Evolutionary conservation across 2,888 invertebrate genomes (phyloP).

Genomic region (Ormyrus nitidulus): DNA sequence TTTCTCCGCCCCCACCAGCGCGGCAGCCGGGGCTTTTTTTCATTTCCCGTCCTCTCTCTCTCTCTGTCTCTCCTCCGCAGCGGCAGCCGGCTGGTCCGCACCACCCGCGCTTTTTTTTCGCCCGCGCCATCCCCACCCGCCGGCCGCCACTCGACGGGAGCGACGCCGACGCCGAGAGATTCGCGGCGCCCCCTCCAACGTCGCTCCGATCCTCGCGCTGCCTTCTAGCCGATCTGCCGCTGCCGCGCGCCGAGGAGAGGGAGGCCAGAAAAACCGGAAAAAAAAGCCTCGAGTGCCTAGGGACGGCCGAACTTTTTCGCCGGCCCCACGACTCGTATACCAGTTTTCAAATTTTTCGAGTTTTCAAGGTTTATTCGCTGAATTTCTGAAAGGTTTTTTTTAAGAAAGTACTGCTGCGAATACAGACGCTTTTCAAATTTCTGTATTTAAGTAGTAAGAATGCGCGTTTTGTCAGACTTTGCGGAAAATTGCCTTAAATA

Average conservation of each 20-base stretch:
- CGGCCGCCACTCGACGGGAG: too few species aligned
- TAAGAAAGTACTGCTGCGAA: too few species aligned
- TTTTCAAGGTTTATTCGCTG: too few species aligned
- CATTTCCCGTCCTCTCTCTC: neutral
- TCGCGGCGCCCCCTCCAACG: slow-evolving; percentile 27
- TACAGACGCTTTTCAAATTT: too few species aligned
- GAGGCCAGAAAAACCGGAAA: slow-evolving; percentile 33
- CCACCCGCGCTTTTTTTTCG: neutral
- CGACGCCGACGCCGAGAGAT: slow-evolving; percentile 29
- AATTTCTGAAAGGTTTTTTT: too few species aligned
- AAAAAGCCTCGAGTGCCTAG: slow-evolving; percentile 36
- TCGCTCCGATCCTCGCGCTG: slow-evolving; percentile 7
- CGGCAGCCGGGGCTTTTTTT: slow-evolving; percentile 3
- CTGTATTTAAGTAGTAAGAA: too few species aligned
- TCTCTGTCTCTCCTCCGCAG: neutral
- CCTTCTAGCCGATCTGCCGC: slow-evolving; percentile 46
- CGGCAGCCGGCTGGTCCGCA: slow-evolving; percentile 1
- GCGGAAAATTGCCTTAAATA: too few species aligned
- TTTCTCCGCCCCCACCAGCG: neutral
- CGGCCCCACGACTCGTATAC: slow-evolving; percentile 11
- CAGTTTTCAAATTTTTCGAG: too few species aligned
- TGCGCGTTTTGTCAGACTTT: too few species aligned
- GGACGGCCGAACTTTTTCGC: slow-evolving; percentile 9
- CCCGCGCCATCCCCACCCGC: too few species aligned
- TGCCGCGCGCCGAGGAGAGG: neutral